phyloP scores from a whole-genome alignment of 2,113 vertebrate species.

The Eulemur macaco region DNA sequence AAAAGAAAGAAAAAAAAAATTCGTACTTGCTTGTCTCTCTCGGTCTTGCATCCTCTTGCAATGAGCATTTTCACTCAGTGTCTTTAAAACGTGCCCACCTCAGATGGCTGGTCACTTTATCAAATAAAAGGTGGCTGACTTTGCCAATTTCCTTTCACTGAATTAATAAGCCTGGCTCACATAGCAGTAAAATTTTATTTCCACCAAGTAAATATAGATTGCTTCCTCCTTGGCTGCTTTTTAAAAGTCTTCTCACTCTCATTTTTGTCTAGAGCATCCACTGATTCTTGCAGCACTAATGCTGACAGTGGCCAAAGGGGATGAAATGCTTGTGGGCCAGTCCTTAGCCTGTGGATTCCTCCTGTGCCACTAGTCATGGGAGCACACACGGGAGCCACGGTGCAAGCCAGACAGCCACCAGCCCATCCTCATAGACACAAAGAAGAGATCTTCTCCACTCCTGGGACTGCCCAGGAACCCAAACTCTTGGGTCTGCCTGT shows the following conservation, averaged over 20 bases:
- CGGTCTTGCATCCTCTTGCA: neutral
- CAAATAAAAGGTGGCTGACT: constrained; percentile 54
- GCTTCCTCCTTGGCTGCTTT: constrained; percentile 32
- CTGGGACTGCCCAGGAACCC: neutral
- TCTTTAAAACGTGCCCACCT: neutral
- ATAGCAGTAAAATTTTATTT: constrained; percentile 57
- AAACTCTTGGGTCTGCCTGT: neutral
- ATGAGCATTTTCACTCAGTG: neutral
- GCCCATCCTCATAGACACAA: neutral
- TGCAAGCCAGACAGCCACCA: neutral
- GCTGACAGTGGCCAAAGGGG: neutral
- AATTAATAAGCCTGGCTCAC: constrained; percentile 52
- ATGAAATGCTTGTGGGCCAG: neutral
- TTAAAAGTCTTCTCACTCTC: constrained; percentile 31
- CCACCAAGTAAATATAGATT: constrained; percentile 35
- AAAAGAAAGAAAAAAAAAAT: neutral
- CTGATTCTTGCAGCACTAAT: neutral
- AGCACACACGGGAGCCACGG: too few relatives aligned
- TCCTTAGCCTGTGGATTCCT: neutral
- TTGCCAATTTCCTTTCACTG: constrained; percentile 60
- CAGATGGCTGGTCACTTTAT: constrained; percentile 32
- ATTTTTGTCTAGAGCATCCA: neutral
- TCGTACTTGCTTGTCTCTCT: neutral
- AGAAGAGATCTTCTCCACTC: neutral
- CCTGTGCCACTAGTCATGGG: neutral